Evolutionary conservation across 2,113 vertebrate species (phyloP).

Genomic region (Macrotus californicus): DNA sequence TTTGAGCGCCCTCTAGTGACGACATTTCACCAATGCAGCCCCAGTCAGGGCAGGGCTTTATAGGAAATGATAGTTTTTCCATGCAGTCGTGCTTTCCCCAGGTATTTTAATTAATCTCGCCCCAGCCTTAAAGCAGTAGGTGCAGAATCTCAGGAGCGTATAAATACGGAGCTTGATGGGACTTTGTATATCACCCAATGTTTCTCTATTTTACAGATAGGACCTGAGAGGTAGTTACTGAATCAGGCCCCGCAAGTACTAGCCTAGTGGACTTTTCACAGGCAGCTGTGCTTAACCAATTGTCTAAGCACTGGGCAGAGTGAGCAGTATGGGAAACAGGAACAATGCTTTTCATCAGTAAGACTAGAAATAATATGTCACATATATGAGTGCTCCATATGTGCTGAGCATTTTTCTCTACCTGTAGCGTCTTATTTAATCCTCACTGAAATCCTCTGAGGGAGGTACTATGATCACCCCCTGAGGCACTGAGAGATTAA

Average conservation of each 20-base stretch:
- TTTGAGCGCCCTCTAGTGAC: slow-evolving; percentile 35
- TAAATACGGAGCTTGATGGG: neutral
- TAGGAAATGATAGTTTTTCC: neutral
- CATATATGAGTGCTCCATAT: neutral
- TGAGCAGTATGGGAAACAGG: neutral
- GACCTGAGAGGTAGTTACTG: neutral
- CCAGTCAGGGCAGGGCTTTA: neutral
- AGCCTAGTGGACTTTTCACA: neutral
- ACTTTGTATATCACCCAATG: neutral
- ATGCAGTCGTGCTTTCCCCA: neutral
- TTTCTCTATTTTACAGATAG: neutral
- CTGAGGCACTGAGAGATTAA: neutral
- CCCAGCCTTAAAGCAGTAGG: neutral
- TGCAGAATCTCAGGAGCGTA: neutral
- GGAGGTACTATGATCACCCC: neutral
- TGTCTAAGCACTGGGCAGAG: neutral
- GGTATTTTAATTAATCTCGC: neutral
- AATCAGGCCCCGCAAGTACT: neutral
- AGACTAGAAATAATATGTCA: neutral
- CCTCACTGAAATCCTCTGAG: neutral
- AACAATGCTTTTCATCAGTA: neutral
- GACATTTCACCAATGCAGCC: neutral
- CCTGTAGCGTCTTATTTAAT: neutral
- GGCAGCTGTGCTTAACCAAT: neutral
- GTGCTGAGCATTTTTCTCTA: neutral